Evolutionary conservation across 1,140 invertebrate species (phyloP), one percentile per base, ranked within the genome.

Genomic region (Ceratina calcarata): DNA sequence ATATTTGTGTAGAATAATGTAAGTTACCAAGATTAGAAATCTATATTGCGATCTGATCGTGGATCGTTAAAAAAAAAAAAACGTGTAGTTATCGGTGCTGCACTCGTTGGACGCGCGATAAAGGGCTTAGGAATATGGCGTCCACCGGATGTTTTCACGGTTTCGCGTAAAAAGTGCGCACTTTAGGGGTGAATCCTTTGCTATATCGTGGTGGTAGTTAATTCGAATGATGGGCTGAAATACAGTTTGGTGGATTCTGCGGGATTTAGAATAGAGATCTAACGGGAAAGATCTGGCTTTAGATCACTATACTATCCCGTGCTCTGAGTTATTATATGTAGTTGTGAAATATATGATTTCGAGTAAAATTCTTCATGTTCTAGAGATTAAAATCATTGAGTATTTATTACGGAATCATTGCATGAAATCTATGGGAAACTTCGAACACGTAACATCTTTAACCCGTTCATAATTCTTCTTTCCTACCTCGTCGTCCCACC

Each of bases 41-140:
- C n/a, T n/a, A n/a, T n/a, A n/a, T n/a, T n/a, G n/a, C n/a, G n/a
- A n/a, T n/a, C n/a, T n/a, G n/a, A n/a, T n/a, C n/a, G n/a, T n/a
- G n/a, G n/a, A n/a, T n/a, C n/a, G n/a, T n/a, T n/a, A n/a, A n/a
- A n/a, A n/a, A n/a, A n/a, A 32, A 32, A 32, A 32, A 32, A 32
- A 32, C 27, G 4, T 32, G 27, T 20, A 2, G 57, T 12, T 20
- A 20, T 22, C n/a, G 57, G n/a, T n/a, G 13, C 4, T 13, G 66
- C 18, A 20, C 55, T 32, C 4, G 27, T 32, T 32, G 27, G 27
- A 32, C 27, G 20, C 12, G 24, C 24, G 76, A 71, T 78, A 64
- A 78, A 45, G 68, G 76, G 27, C 49, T 78, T 78, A 72, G 49
- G 20, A 62, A 55, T 45, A 78, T 78, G 67, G 49, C 58, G 75